These are phyloP conservation scores for Hiodon alosoides DNA, from an alignment of 2,113 vertebrate species.

Conservation along the genomic window DNA sequence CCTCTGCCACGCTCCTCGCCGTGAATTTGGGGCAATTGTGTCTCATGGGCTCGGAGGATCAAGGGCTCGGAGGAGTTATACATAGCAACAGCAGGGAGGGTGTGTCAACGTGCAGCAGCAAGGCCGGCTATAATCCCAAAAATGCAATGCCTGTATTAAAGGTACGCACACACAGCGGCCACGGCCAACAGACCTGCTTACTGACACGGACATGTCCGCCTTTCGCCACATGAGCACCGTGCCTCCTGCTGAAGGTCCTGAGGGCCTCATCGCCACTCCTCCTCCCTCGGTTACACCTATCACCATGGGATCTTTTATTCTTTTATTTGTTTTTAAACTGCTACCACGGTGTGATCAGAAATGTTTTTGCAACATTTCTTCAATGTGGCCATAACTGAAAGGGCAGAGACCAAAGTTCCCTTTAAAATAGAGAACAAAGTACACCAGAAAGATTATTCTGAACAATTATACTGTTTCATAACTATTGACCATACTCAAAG, in stretches of 20 bases:
- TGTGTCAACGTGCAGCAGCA: constrained; percentile 32
- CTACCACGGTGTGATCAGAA: no score
- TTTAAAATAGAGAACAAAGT: no score
- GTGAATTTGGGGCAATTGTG: constrained; percentile 60
- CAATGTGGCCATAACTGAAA: no score
- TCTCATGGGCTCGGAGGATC: constrained; percentile 46
- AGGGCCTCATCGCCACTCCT: background rate
- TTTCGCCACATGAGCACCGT: no score
- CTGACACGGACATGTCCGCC: background rate
- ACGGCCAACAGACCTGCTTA: background rate
- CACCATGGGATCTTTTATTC: no score
- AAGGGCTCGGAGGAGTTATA: constrained; percentile 48
- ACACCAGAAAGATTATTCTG: no score
- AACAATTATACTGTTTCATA: no score
- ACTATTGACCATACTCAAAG: no score
- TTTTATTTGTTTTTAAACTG: no score
- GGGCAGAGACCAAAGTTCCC: no score
- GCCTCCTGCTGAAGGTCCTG: background rate
- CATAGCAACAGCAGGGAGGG: constrained; percentile 37
- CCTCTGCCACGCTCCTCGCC: constrained; percentile 18
- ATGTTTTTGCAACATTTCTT: no score
- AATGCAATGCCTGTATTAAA: background rate
- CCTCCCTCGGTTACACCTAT: no score
- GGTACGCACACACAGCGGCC: background rate
- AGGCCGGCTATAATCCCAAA: background rate